Percentiles rank a stretch among this genome's conserved stretches.
Conservation (phyloP, 2,797 vertebrate genomes). For the Lycodopsis pacificus region DNA sequence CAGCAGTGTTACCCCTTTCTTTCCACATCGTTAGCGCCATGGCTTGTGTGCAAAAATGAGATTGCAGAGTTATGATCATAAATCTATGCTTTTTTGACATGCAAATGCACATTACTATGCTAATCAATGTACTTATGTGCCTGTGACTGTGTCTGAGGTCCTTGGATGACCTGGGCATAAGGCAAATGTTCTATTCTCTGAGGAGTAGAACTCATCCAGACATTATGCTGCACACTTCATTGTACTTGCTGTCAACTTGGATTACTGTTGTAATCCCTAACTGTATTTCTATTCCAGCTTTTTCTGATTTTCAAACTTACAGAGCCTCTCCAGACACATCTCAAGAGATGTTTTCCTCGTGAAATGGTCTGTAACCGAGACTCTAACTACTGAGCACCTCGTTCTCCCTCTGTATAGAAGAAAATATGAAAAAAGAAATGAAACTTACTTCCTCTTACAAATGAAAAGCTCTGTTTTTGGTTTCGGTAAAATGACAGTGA, state of each 20-base stretch:
- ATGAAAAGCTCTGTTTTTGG: too few species aligned
- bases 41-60: slow-evolving; percentile 3
- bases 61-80: slow-evolving; percentile 12
- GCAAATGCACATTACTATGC: slow-evolving; percentile 22
- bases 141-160: slow-evolving; percentile 16
- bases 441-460: background rate
- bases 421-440: background rate
- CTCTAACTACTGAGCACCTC: background rate
- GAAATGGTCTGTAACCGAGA: background rate
- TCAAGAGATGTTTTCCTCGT: background rate
- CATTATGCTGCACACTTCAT: slow-evolving; percentile 16
- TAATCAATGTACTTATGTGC: slow-evolving; percentile 6
- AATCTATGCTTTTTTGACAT: slow-evolving; percentile 19
- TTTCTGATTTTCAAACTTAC: background rate
- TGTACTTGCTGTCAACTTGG: slow-evolving; percentile 44
- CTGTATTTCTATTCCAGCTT: slow-evolving; percentile 16
- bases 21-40: slow-evolving; percentile 67
- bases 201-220: slow-evolving; percentile 15
- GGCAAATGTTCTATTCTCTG: slow-evolving; percentile 12
- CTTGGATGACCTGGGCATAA: slow-evolving; percentile 39
- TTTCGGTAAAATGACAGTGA: too few species aligned
- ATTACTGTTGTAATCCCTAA: slow-evolving; percentile 57
- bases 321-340: slow-evolving; percentile 16
- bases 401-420: background rate
- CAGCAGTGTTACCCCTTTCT: slow-evolving; percentile 34